A percentile compares a stretch with the other conserved stretches of the same genome.
Evolutionary conservation across 2,888 invertebrate genomes (phyloP).

Genomic region (Andrena flavipes): DNA sequence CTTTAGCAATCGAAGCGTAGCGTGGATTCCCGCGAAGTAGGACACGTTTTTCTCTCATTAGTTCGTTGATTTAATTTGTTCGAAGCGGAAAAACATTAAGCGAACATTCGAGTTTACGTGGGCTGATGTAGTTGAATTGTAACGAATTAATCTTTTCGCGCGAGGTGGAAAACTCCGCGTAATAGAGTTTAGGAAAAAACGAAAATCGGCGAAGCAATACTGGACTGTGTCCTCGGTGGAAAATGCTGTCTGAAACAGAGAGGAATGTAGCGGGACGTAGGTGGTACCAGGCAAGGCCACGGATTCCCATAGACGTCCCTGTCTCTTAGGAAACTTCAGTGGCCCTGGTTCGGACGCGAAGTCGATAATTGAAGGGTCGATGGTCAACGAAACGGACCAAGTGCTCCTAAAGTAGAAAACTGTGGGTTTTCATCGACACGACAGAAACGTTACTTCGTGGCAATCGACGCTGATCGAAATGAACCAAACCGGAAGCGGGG

Average conservation of each 20-base stretch:
- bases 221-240: background rate
- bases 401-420: background rate
- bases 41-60: constrained; percentile 45
- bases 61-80: constrained; percentile 56
- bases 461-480: background rate
- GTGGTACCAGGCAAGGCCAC: background rate
- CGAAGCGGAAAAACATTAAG: constrained; percentile 40
- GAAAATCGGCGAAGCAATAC: background rate
- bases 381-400: constrained; percentile 13
- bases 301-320: background rate
- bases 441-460: background rate
- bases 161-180: background rate
- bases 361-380: constrained; percentile 52
- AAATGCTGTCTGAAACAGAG: no score
- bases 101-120: constrained; percentile 5
- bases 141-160: constrained; percentile 29
- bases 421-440: background rate
- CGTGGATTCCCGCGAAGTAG: background rate
- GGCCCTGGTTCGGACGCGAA: constrained; percentile 36
- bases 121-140: constrained; percentile 44
- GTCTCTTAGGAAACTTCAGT: constrained; percentile 9
- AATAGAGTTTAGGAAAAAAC: background rate
- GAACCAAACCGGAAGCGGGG: background rate
- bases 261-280: no score
- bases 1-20: background rate